Evolutionary conservation across 2,113 vertebrate genomes (phyloP).

Genomic region (Megaceryle torquata): DNA sequence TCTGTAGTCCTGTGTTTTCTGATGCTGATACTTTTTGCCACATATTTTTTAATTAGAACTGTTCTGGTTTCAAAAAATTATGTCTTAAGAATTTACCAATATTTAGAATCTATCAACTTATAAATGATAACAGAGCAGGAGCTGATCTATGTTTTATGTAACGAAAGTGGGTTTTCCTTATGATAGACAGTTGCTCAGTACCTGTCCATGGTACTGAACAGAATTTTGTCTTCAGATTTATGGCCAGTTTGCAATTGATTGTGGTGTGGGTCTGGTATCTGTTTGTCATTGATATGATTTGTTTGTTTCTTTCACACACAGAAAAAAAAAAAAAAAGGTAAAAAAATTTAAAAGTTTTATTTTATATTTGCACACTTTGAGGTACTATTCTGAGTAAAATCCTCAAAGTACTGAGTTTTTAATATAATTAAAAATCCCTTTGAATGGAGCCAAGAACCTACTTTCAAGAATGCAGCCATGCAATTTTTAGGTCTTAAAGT

Average conservation of each 20-base stretch:
- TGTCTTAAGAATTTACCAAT: not conserved
- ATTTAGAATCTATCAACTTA: not conserved
- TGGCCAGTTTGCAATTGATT: not conserved
- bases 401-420: not conserved
- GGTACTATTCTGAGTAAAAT: not conserved
- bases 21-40: not conserved
- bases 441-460: not conserved
- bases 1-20: not conserved
- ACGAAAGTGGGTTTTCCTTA: rapidly evolving
- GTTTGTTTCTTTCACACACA: not conserved
- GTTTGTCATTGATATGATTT: not conserved
- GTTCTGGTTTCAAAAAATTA: not conserved
- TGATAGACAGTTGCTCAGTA: not conserved
- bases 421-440: not conserved
- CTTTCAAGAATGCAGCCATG: not conserved
- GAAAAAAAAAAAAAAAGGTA: not conserved
- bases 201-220: constrained; percentile 69
- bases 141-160: not conserved
- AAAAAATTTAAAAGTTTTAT: too few species aligned
- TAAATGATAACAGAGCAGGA: not conserved
- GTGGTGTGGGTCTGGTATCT: not conserved
- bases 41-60: constrained; percentile 3
- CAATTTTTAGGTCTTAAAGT: not conserved
- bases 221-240: not conserved
- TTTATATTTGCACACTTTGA: not conserved